These are phyloP conservation scores for Unio delphinus DNA, from an alignment of 2,888 invertebrate genomes.

Conservation along the genomic window DNA sequence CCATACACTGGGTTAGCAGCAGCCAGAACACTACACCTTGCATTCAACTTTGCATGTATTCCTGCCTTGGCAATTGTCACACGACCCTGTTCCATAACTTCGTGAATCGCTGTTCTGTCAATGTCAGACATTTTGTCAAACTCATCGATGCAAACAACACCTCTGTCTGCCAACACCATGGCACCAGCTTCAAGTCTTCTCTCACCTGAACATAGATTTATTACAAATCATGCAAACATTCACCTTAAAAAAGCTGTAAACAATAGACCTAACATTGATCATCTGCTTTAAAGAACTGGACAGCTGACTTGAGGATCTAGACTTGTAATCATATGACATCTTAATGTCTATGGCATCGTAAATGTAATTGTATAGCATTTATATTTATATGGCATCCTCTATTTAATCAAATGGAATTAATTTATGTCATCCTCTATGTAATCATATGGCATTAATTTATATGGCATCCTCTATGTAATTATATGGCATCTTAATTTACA, in stretches of 20 bases:
- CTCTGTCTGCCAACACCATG: constrained; percentile 99
- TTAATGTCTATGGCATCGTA: too few species aligned
- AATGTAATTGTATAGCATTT: too few species aligned
- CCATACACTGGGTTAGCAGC: constrained; percentile 99
- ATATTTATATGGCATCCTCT: too few species aligned
- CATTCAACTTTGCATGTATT: constrained; percentile 97
- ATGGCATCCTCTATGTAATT: too few species aligned
- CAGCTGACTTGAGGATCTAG: too few species aligned
- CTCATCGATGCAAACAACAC: constrained; percentile 97
- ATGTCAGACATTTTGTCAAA: constrained; percentile 99
- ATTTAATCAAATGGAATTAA: too few species aligned
- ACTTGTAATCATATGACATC: too few species aligned
- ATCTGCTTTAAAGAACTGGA: too few species aligned
- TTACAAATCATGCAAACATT: neutral
- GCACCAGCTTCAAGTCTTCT: constrained; percentile 94
- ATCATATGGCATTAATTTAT: too few species aligned
- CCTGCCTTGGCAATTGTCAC: constrained; percentile 98
- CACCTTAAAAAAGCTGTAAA: neutral
- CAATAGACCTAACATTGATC: neutral
- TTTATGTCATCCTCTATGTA: too few species aligned
- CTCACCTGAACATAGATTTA: constrained; percentile 65
- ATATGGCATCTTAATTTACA: too few species aligned
- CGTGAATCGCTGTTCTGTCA: constrained; percentile 98
- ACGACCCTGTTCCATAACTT: constrained; percentile 98
- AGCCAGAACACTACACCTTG: constrained; percentile 96